phyloP scores from a whole-genome alignment of 2,113 vertebrate species.

The Charadrius vociferus region DNA sequence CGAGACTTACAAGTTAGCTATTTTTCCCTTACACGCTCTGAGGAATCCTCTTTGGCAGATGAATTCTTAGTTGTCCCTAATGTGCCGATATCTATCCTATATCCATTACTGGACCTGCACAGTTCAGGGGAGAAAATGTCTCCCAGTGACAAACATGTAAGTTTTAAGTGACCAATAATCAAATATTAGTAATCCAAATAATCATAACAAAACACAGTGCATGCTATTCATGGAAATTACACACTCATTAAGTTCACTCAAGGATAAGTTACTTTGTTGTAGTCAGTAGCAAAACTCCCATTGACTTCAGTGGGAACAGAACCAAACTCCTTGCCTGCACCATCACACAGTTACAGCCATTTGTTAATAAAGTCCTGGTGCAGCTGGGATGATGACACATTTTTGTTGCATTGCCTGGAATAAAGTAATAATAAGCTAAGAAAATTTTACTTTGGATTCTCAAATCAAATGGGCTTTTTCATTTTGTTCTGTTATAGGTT shows the following conservation, averaged over 20 bases:
- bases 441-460: neutral
- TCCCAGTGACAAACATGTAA: neutral
- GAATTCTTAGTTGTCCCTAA: neutral
- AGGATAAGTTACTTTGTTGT: neutral
- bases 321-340: neutral
- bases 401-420: conserved; percentile 25
- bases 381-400: conserved; percentile 11
- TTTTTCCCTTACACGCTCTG: neutral
- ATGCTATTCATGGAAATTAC: neutral
- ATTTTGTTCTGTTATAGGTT: neutral
- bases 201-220: neutral
- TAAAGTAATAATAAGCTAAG: conserved; percentile 20
- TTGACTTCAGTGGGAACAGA: neutral
- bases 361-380: neutral
- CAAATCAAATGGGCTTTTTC: neutral
- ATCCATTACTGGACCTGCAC: neutral
- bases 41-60: neutral
- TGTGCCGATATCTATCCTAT: neutral
- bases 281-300: neutral
- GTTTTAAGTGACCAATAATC: neutral
- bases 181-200: neutral
- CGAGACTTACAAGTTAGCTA: rapidly evolving
- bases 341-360: neutral
- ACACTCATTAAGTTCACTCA: neutral
- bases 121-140: neutral